Percentiles rank a stretch among this genome's conserved stretches.
These are phyloP conservation scores for Smittia sp. DNA, from an alignment of 2,888 invertebrate species.

Conservation along the genomic window DNA sequence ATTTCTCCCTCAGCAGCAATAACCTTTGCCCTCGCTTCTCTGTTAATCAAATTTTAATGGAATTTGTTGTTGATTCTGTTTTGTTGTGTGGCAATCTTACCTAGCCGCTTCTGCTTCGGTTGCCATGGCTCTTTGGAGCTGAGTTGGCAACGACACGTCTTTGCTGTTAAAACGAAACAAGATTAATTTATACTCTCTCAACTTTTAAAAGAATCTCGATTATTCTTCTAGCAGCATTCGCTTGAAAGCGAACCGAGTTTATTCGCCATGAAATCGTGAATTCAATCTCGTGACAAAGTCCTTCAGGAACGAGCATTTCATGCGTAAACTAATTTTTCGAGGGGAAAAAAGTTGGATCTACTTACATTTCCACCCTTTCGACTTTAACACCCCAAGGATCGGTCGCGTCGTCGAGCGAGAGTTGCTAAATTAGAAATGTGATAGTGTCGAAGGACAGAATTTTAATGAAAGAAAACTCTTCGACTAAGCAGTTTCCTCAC, in stretches of 20 bases:
- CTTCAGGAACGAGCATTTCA: background rate
- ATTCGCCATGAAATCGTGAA: background rate
- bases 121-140: slow-evolving; percentile 78
- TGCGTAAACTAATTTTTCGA: background rate
- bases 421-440: background rate
- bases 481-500: slow-evolving; percentile 53
- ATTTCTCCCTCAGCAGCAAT: slow-evolving; percentile 83
- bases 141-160: slow-evolving; percentile 73
- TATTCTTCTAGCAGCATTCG: background rate
- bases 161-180: slow-evolving; percentile 54
- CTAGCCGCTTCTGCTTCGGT: slow-evolving; percentile 75
- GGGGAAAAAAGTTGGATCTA: slow-evolving; percentile 42
- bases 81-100: background rate
- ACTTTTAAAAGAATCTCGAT: background rate
- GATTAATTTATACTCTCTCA: background rate
- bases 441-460: background rate
- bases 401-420: slow-evolving; percentile 70
- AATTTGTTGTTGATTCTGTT: slow-evolving; percentile 7
- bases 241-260: background rate
- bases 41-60: background rate
- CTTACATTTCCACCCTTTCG: slow-evolving; percentile 92
- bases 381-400: slow-evolving; percentile 93
- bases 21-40: slow-evolving; percentile 76
- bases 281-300: background rate
- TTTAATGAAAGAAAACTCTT: background rate